These are phyloP conservation scores for Melanostoma mellinum DNA, from an alignment of 2,888 invertebrate genomes.

Conservation along the genomic window DNA sequence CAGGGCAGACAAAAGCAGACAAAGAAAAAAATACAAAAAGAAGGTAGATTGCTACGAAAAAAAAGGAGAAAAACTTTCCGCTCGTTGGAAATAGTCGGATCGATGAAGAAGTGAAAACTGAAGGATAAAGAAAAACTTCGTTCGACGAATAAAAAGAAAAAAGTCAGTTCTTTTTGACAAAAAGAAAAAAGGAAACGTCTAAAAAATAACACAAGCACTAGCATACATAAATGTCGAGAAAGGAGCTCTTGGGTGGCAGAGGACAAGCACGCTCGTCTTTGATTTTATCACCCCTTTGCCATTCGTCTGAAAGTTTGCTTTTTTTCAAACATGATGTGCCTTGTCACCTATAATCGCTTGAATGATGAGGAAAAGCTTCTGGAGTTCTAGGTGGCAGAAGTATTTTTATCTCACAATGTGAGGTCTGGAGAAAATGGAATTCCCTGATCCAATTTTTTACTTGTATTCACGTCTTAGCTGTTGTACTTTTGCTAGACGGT, in stretches of 20 bases:
- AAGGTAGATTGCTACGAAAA: conserved; percentile 37
- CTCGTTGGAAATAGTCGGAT: neutral
- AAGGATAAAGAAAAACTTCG: conserved; percentile 57
- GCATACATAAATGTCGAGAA: neutral
- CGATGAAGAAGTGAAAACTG: conserved; percentile 43
- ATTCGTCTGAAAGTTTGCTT: conserved; percentile 34
- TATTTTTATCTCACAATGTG: no score
- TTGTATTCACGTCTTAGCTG: no score
- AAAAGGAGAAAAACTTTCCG: neutral
- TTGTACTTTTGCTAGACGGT: no score
- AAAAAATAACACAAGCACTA: neutral
- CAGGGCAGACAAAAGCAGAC: conserved; percentile 24
- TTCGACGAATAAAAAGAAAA: conserved; percentile 48
- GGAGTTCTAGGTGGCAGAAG: neutral
- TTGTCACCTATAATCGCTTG: conserved; percentile 59
- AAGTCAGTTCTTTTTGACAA: conserved; percentile 51
- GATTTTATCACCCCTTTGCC: conserved; percentile 2
- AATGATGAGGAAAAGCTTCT: conserved; percentile 44
- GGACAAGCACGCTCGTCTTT: conserved; percentile 25
- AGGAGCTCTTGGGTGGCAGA: conserved; percentile 10
- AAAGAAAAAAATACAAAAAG: neutral
- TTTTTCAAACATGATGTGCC: conserved; percentile 56
- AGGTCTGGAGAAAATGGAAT: no score
- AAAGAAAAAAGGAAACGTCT: neutral
- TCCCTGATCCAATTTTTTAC: no score